Evolutionary conservation across 2,113 vertebrate species (phyloP), one percentile per base, ranked within the genome.

Genomic region (Larimichthys crocea): DNA sequence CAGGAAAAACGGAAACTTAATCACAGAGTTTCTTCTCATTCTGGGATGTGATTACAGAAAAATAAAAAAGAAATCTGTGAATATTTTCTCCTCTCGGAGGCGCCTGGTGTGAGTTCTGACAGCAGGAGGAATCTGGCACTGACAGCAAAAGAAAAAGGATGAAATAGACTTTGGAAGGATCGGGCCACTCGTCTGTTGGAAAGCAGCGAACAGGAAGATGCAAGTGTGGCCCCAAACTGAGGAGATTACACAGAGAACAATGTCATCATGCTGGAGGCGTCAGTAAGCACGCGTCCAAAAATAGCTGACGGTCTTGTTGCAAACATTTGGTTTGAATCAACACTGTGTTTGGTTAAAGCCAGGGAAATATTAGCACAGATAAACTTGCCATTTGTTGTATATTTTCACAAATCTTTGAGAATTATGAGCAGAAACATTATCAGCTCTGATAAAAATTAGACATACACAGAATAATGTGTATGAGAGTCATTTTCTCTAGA

Each of bases 211-310:
- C 86, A 80, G 80, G 75, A 90, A 81, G 83, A 64, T 19, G 80
- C 67, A 61, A 40, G 74, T 19, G 57, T 46, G 73, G 76, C 62
- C 74, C 72, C 71, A 53, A 85, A 73, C 70, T n/a, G 79, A 74
- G 83, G 74, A 74, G 86, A 88, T 89, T 88, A 87, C 86, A 85
- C 65, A 46, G 77, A 86, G 86, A 91, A 90, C 82, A 88, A 82
- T 86, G 79, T 76, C 91, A 90, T 84, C 78, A 61, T 17, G 82
- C 55, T 52, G 83, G 80, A 80, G 63, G 87, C 83, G 71, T 53
- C 81, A 11, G 86, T 57, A 5, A 86, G 72, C 80, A 0, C 1
- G 11, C 26, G 44, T 73, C 86, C 81, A 78, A 82, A 91, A 90
- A 90, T 91, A 91, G 77, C 73, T 44, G 55, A 24, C 42, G 65